Evolutionary conservation across 2,113 vertebrate species (phyloP), one percentile per base, ranked within the genome.

Genomic region (Catagonus wagneri): DNA sequence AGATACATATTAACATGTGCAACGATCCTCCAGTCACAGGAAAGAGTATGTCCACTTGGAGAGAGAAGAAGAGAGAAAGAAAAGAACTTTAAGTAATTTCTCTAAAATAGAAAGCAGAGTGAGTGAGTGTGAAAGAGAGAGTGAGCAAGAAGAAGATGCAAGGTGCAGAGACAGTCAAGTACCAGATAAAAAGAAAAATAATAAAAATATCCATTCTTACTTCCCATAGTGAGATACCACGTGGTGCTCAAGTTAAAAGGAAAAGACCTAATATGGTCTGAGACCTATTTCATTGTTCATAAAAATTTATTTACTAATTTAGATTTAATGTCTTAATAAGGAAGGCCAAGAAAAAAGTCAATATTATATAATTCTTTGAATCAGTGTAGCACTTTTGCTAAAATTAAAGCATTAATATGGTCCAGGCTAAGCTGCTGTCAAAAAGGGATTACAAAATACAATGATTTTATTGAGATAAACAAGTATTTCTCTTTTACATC

Each of bases 261-360:
- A 61, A 36, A 90, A 66, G 25, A 56, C 1, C 2, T 8, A 54
- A 61, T 20, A 8, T 19, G 23, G 50, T 3, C 39, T 44, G 9
- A n/a, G 11, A 4, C 12, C 32, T 14, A 80, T 74, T 54, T 92
- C 79, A 79, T 52, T 88, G 80, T 83, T 74, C 58, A 54, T 39
- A 90, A 85, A 56, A 79, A 96, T 80, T 63, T 80, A 89, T 72
- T 71, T 78, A 65, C n/a, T 44, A 17, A 65, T 74, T 92, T 54
- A 68, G 78, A 75, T 88, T 61, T 78, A 83, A 76, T 63, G 63
- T 71, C 68, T 93, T 54, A 72, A 17, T 69, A 79, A 89, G 52
- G 27, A 75, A 89, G 32, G 5, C 19, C 56, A 94, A 78, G 5
- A 71, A 58, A 17, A 79, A 92, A 66, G 34, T 19, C 85, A 34